Evolutionary conservation across 2,888 invertebrate genomes (phyloP).

Genomic region (Stenurella melanura): DNA sequence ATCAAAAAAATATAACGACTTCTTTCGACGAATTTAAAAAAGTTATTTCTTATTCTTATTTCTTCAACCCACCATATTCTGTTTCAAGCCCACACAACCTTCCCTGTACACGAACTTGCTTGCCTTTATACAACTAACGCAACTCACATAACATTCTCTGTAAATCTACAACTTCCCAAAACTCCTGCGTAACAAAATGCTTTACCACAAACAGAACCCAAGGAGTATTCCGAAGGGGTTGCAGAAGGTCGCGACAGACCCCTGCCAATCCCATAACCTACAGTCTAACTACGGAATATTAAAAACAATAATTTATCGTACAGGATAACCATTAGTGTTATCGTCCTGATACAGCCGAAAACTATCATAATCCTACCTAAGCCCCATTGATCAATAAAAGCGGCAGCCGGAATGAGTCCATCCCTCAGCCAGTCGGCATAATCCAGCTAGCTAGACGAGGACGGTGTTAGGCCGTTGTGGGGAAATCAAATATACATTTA

Average conservation of each 20-base stretch:
- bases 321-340: constrained; percentile 65
- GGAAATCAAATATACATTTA: constrained; percentile 62
- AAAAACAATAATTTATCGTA: constrained; percentile 64
- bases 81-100: no score
- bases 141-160: not conserved
- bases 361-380: constrained; percentile 66
- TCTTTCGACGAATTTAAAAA: no score
- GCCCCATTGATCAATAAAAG: constrained; percentile 64
- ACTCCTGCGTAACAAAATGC: not conserved
- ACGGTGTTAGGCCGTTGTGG: constrained; percentile 42
- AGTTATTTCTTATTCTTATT: no score
- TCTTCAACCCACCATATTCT: no score
- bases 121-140: not conserved
- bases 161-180: not conserved
- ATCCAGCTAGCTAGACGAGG: constrained; percentile 11
- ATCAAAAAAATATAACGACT: no score
- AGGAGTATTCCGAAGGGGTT: not conserved
- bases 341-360: constrained; percentile 65
- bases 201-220: not conserved
- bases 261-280: constrained; percentile 24
- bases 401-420: constrained; percentile 48
- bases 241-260: not conserved
- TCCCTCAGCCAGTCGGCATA: constrained; percentile 3
- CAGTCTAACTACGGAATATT: constrained; percentile 50
- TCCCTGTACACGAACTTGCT: not conserved